Conservation (phyloP, 2,797 vertebrate species). For the Acrossocheilus fasciatus region DNA sequence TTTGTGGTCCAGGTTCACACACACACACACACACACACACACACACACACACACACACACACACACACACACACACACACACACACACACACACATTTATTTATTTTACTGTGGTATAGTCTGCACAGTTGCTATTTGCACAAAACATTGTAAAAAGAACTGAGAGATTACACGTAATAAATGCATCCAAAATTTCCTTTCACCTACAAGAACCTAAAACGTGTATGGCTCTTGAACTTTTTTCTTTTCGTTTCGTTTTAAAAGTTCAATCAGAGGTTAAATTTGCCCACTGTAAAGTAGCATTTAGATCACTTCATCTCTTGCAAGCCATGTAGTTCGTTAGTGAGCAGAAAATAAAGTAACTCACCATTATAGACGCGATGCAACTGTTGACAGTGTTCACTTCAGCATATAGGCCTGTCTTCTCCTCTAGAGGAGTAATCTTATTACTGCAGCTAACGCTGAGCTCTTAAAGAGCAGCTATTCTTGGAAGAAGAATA, state of each 20-base stretch:
- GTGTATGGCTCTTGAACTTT: not conserved
- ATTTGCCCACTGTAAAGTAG: not conserved
- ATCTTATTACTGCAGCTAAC: constrained; percentile 34
- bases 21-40: too few species aligned
- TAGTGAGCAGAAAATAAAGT: not conserved
- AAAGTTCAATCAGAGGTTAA: not conserved
- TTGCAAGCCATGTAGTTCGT: not conserved
- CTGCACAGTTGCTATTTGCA: not conserved
- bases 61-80: too few species aligned
- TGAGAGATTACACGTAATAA: not conserved
- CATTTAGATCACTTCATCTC: not conserved
- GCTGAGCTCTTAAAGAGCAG: not conserved
- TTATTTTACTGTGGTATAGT: too few species aligned
- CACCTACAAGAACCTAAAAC: not conserved
- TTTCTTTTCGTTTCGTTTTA: not conserved
- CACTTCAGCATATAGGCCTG: not conserved
- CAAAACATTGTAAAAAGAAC: not conserved
- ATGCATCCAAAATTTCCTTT: not conserved
- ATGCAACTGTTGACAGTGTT: not conserved
- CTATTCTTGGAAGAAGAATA: not conserved
- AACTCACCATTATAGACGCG: constrained; percentile 41
- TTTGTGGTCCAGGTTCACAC: too few species aligned
- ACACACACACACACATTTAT: too few species aligned
- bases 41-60: too few species aligned
- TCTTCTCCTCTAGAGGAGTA: not conserved